A percentile compares a stretch with the other conserved stretches of the same genome.
These are phyloP conservation scores for Lypha dubia DNA, from an alignment of 2,888 invertebrate genomes.

Conservation along the genomic window DNA sequence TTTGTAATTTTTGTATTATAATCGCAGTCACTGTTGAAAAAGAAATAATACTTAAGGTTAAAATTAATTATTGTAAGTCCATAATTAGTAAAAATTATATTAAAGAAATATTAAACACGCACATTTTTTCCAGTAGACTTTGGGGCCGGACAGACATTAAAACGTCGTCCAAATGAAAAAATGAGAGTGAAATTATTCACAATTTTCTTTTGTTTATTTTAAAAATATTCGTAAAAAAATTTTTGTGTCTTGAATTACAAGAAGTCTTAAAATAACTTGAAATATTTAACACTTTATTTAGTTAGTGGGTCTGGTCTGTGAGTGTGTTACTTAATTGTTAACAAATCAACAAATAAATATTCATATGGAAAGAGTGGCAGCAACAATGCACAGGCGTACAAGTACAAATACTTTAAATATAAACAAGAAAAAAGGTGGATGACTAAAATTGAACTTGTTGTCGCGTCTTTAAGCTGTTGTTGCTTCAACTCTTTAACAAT, in stretches of 20 bases:
- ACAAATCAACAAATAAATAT: constrained; percentile 36
- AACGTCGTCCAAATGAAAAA: neutral
- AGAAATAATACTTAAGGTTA: neutral
- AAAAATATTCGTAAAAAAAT: neutral
- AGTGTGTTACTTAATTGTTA: constrained; percentile 57
- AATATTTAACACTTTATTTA: neutral
- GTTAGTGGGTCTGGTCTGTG: constrained; percentile 1
- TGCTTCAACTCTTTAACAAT: constrained; percentile 3
- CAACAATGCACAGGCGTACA: neutral
- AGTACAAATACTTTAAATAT: neutral
- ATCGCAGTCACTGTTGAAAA: neutral
- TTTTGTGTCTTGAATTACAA: neutral
- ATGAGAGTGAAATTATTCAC: constrained; percentile 50
- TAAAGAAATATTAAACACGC: constrained; percentile 59
- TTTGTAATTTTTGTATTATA: no score
- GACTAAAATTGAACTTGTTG: constrained; percentile 32
- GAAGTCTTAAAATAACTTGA: constrained; percentile 4
- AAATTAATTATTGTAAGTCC: constrained; percentile 13
- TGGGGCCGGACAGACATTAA: neutral
- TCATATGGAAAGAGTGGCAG: constrained; percentile 6
- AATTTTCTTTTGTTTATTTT: constrained; percentile 14
- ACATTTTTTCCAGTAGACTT: constrained; percentile 20
- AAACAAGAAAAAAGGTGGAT: constrained; percentile 15
- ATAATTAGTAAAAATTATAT: constrained; percentile 32
- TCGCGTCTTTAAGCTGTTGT: neutral